phyloP scores from a whole-genome alignment of 1,140 invertebrate species.

The Saccostrea echinata region DNA sequence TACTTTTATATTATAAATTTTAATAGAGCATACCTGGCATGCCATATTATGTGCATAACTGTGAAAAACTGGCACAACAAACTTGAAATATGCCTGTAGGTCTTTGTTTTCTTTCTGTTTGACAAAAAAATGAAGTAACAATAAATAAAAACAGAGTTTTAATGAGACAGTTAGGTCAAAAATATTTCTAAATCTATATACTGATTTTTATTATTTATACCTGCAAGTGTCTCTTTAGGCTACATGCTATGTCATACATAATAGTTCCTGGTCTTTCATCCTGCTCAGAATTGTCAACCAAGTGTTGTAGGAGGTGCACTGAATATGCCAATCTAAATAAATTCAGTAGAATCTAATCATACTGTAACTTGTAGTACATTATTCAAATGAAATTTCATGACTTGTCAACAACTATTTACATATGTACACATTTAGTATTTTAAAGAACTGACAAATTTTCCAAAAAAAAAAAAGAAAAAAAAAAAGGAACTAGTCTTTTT shows the following conservation, averaged over 20 bases:
- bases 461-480: no score
- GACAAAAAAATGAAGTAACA: not conserved
- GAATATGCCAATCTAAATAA: slow-evolving; percentile 10
- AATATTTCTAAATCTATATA: not conserved
- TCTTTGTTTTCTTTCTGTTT: not conserved
- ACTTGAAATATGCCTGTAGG: not conserved
- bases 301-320: slow-evolving; percentile 14
- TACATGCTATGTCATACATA: slow-evolving; percentile 11
- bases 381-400: not conserved
- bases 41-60: slow-evolving; percentile 16
- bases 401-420: no score
- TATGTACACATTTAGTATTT: no score
- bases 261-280: slow-evolving; percentile 5
- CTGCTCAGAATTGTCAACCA: slow-evolving; percentile 8
- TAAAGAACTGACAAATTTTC: no score
- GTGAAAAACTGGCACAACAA: slow-evolving; percentile 10
- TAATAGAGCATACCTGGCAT: slow-evolving; percentile 9
- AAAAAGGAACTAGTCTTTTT: not conserved
- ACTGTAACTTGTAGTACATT: not conserved
- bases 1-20: not conserved
- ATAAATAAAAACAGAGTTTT: not conserved
- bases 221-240: not conserved
- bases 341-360: not conserved
- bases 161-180: not conserved
- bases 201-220: not conserved